Evolutionary conservation across 2,888 invertebrate species (phyloP).

Genomic region (Sycophila texana): DNA sequence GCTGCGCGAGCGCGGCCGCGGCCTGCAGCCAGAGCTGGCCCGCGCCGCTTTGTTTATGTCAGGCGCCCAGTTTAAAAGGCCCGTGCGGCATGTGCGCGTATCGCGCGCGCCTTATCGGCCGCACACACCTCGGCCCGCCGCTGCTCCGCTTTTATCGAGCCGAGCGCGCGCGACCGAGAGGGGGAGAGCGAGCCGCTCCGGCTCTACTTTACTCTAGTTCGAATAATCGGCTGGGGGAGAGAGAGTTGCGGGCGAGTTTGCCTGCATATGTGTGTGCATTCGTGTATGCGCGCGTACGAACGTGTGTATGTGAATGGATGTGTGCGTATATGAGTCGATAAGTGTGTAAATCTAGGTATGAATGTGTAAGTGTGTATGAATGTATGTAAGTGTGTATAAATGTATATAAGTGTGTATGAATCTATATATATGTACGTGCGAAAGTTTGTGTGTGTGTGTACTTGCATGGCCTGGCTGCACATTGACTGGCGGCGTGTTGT

Average conservation of each 20-base stretch:
- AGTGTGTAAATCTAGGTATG: background rate
- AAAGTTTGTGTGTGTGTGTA: background rate
- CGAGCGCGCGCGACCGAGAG: background rate
- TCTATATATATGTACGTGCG: background rate
- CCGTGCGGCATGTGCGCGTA: constrained; percentile 38
- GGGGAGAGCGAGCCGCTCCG: background rate
- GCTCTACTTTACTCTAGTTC: background rate
- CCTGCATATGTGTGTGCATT: background rate
- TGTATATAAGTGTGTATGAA: background rate
- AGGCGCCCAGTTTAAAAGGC: background rate
- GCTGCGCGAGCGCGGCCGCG: too few species aligned
- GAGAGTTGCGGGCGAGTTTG: background rate
- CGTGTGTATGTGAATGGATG: background rate
- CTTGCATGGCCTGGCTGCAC: background rate
- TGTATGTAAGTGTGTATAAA: background rate
- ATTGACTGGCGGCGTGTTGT: background rate
- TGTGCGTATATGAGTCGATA: too few species aligned
- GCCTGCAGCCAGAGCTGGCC: too few species aligned
- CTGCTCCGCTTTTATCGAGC: constrained; percentile 12
- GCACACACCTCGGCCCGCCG: background rate
- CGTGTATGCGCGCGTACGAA: background rate
- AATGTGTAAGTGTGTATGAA: background rate
- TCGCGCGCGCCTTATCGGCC: constrained; percentile 47
- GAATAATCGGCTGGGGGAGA: background rate
- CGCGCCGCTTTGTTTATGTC: background rate